A percentile compares a stretch with the other conserved stretches of the same genome.
Evolutionary conservation across 2,888 invertebrate species (phyloP).

Genomic region (Apomyelois bistriatella): DNA sequence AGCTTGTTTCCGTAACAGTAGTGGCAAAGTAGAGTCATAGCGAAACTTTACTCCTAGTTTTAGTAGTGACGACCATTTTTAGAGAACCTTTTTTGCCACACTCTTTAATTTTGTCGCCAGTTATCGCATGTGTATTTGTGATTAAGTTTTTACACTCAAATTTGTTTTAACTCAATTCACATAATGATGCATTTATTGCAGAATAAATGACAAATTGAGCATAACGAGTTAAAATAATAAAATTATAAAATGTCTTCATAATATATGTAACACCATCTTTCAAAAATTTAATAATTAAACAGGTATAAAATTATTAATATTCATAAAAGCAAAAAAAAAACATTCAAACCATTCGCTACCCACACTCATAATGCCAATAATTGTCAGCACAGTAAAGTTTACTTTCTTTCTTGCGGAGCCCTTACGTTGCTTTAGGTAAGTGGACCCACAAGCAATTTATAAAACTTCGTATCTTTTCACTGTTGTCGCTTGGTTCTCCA

Average conservation of each 20-base stretch:
- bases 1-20: slow-evolving; percentile 63
- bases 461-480: slow-evolving; percentile 49
- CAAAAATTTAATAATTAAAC: slow-evolving; percentile 20
- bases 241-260: slow-evolving; percentile 20
- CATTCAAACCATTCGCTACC: slow-evolving; percentile 50
- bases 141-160: slow-evolving; percentile 29
- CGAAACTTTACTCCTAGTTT: slow-evolving; percentile 76
- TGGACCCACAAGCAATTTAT: slow-evolving; percentile 65
- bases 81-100: slow-evolving; percentile 68
- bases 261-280: slow-evolving; percentile 23
- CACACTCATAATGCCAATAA: slow-evolving; percentile 53
- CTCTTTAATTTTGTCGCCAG: slow-evolving; percentile 56
- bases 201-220: slow-evolving; percentile 7
- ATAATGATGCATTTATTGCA: not conserved
- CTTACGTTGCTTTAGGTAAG: slow-evolving; percentile 79
- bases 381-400: slow-evolving; percentile 76
- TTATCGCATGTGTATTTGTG: slow-evolving; percentile 58
- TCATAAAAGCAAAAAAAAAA: slow-evolving; percentile 22
- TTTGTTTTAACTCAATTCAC: slow-evolving; percentile 19
- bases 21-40: slow-evolving; percentile 79
- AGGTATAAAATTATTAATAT: slow-evolving; percentile 17
- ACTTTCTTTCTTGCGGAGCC: slow-evolving; percentile 80
- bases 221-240: slow-evolving; percentile 2
- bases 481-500: slow-evolving; percentile 59
- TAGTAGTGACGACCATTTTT: slow-evolving; percentile 47